A percentile compares a stretch with the other conserved stretches of the same genome.
Evolutionary conservation across 92 coral and sea anemone genomes (phyloP).

Genomic region (Heteractis magnifica): DNA sequence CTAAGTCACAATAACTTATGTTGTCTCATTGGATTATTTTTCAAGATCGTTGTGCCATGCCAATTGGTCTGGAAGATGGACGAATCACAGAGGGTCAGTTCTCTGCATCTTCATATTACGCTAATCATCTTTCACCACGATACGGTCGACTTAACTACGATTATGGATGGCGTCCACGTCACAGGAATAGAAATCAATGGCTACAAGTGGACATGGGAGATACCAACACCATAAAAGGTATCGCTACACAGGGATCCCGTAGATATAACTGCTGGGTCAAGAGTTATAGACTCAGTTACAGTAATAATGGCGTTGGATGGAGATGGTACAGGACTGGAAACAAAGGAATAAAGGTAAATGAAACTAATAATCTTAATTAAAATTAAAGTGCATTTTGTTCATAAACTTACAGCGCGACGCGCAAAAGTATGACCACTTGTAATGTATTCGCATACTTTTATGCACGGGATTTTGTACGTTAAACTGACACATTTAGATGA

Average conservation of each 20-base stretch:
- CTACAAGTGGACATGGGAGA: constrained; percentile 63
- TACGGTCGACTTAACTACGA: constrained; percentile 75
- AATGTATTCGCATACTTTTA: too few relatives aligned
- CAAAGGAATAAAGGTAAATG: constrained; percentile 11
- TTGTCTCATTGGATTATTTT: background rate
- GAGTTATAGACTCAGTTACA: constrained; percentile 58
- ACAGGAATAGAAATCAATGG: constrained; percentile 64
- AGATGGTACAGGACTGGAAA: constrained; percentile 19
- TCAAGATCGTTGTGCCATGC: constrained; percentile 78
- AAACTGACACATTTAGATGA: too few relatives aligned
- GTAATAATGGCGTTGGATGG: constrained; percentile 57
- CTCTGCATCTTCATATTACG: constrained; percentile 74
- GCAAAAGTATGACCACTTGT: too few relatives aligned
- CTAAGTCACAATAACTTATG: too few relatives aligned
- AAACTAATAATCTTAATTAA: too few relatives aligned
- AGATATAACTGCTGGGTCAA: constrained; percentile 83
- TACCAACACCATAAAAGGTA: constrained; percentile 59
- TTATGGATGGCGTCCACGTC: constrained; percentile 82
- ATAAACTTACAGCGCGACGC: too few relatives aligned
- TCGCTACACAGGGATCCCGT: constrained; percentile 79
- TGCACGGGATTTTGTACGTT: too few relatives aligned
- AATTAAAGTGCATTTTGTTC: too few relatives aligned
- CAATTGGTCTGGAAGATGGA: constrained; percentile 81
- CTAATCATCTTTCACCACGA: constrained; percentile 65
- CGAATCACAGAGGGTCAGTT: constrained; percentile 74